phyloP scores from a whole-genome alignment of 2,113 vertebrate species.

The Odocoileus hemionus region DNA sequence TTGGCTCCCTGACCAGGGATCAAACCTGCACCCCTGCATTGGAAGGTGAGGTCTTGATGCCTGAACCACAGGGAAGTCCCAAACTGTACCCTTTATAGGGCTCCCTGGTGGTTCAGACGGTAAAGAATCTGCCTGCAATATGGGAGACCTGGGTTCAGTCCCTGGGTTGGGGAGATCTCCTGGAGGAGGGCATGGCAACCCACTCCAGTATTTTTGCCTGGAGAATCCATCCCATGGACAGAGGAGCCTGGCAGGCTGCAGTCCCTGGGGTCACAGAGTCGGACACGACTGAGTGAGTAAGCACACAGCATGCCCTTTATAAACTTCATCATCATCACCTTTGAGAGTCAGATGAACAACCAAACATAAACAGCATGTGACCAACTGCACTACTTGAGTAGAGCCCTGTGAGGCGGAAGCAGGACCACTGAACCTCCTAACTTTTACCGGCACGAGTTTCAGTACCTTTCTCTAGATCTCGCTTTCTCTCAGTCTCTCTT shows the following conservation, averaged over 20 bases:
- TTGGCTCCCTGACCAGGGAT: background rate
- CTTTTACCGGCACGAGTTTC: background rate
- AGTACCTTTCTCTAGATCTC: background rate
- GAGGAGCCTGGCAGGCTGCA: background rate
- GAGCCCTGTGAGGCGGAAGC: background rate
- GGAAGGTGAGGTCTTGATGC: background rate
- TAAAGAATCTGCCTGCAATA: background rate
- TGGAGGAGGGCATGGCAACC: background rate
- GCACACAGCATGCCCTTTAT: background rate
- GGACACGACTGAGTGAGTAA: background rate
- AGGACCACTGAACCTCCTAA: background rate
- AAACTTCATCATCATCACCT: background rate
- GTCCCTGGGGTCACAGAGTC: background rate
- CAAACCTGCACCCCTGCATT: background rate
- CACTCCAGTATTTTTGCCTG: background rate
- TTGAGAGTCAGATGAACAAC: background rate
- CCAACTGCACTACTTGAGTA: background rate
- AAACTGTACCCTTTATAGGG: background rate
- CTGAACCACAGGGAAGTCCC: background rate
- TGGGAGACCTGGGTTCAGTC: background rate
- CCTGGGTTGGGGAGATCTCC: background rate
- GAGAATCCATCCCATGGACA: too few species aligned
- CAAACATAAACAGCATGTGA: too few species aligned
- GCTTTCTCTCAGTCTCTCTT: background rate
- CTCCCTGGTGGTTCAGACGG: background rate